Evolutionary conservation across 2,113 vertebrate species (phyloP).

Genomic region (Cinclus mexicanus): DNA sequence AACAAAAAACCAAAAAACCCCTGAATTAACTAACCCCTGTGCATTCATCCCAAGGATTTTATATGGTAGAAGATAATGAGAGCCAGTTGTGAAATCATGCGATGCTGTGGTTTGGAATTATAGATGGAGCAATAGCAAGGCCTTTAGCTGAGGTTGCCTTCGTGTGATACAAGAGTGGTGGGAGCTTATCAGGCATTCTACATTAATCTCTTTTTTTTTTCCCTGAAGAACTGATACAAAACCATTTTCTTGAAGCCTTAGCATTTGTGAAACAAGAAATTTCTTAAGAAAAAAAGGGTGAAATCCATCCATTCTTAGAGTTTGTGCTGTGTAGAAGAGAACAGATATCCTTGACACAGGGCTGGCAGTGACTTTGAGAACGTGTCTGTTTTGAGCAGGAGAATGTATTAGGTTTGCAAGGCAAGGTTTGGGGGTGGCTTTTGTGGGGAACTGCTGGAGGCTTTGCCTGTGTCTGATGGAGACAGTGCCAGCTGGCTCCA

Average conservation of each 20-base stretch:
- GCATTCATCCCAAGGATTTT: conserved; percentile 10
- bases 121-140: background rate
- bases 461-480: background rate
- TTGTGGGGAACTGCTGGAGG: background rate
- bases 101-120: background rate
- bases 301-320: background rate
- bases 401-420: background rate
- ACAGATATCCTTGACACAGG: background rate
- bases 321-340: background rate
- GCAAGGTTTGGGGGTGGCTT: background rate
- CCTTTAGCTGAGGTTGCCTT: background rate
- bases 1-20: too few relatives aligned
- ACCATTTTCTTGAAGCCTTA: background rate
- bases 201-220: background rate
- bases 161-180: background rate
- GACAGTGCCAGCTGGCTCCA: background rate
- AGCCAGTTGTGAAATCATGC: conserved; percentile 20
- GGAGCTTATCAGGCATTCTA: background rate
- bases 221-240: background rate
- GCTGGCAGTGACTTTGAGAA: background rate
- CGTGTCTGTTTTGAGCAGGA: background rate
- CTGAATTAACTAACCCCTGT: conserved; percentile 9
- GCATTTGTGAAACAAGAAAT: background rate
- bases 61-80: conserved; percentile 19
- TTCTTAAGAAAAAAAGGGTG: background rate